Base-by-base conservation (phyloP, 2,888 invertebrate genomes). In the Sipha maydis region DNA sequence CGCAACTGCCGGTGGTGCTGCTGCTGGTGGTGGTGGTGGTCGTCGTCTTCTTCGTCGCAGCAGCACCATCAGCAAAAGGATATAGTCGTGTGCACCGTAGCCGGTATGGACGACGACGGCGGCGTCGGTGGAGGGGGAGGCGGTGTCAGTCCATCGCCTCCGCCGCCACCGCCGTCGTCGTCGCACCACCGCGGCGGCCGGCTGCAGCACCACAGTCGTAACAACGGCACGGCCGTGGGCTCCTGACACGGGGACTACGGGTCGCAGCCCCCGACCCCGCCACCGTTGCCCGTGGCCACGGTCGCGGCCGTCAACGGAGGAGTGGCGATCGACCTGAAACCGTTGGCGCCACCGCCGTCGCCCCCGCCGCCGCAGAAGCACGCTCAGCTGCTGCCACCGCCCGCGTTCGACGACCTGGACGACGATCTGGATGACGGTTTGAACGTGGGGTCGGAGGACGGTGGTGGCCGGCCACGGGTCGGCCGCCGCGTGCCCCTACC, bases 11-110 rank as follows among this genome's bases (percentile, higher is more conserved):
- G 86, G 28, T 79, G 86, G 86, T 86, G 86, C 48, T 86, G 86
- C 69, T 86, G 94, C 90, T 92, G 90, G 91, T 91, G 91, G 89
- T 92, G 91, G 92, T 91, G 90, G 89, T 76, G 84, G 84, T 67
- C 75, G 11, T 41, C 61, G 11, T 41, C 41, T 3, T 41, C 41
- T 3, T 41, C 41, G 41, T 41, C 41, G n/a, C 83, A 91, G 90
- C 89, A 90, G 89, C 79, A 91, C 1, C 83, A 91, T 90, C 89
- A 90, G 89, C 79, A 91, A 1, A 61, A 71, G 69, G 78, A 79
- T 1, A 28, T 73, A 17, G 83, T 83, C 73, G 83, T 83, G 31
- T 73, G 83, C 73, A 83, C 83, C 17, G 83, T 83, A 3, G 31
- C 34, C 41, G 69, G 41, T 41, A 41, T 41, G 41, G 41, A 41